Evolutionary conservation across 2,113 vertebrate species (phyloP).

Genomic region (Hyla sarda): DNA sequence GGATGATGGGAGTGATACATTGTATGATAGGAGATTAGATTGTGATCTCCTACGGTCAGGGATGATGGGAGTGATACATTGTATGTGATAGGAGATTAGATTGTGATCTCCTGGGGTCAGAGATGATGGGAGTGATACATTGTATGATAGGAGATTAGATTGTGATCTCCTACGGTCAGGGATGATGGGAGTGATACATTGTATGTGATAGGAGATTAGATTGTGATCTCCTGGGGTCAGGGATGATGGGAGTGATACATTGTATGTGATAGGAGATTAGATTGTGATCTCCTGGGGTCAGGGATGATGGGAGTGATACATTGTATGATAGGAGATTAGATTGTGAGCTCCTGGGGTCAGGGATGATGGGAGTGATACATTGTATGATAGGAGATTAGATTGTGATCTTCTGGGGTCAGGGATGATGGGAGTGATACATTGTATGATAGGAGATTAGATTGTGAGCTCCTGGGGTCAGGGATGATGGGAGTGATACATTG

Average conservation of each 20-base stretch:
- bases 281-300: too few species aligned
- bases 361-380: neutral
- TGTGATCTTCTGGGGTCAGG: neutral
- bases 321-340: too few species aligned
- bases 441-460: too few species aligned
- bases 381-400: neutral
- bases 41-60: too few species aligned
- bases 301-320: too few species aligned
- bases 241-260: neutral
- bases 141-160: too few species aligned
- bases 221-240: neutral
- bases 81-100: neutral
- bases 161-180: too few species aligned
- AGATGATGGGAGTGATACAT: neutral
- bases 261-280: too few species aligned
- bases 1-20: neutral
- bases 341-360: too few species aligned
- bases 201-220: neutral
- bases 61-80: neutral
- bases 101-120: neutral
- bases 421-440: neutral
- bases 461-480: too few species aligned
- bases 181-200: neutral
- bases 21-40: too few species aligned
- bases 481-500: neutral